Conservation (phyloP, 1,140 invertebrate species). For the Eupristina koningsbergeri region DNA sequence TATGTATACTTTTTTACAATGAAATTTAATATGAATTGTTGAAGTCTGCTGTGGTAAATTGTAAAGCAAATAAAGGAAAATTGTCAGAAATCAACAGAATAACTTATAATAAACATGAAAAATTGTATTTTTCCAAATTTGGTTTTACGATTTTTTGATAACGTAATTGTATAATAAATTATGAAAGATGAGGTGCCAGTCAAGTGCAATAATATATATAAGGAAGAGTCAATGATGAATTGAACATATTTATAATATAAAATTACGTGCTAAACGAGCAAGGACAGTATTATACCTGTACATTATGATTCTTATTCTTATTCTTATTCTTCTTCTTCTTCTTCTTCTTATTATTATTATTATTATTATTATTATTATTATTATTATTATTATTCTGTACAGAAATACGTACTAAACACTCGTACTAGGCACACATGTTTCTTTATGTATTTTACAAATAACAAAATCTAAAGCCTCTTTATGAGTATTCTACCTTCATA, state of each 20-base stretch:
- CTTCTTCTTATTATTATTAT: too few species aligned
- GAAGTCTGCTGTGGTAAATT: constrained; percentile 64
- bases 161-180: constrained; percentile 16
- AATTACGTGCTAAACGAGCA: constrained; percentile 54
- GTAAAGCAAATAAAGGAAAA: too few species aligned
- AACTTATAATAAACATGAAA: neutral
- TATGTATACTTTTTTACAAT: neutral
- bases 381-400: neutral
- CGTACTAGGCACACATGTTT: constrained; percentile 27
- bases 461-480: constrained; percentile 34
- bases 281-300: constrained; percentile 40
- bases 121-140: constrained; percentile 1
- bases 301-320: too few species aligned
- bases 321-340: too few species aligned
- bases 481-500: constrained; percentile 9
- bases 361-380: too few species aligned
- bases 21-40: constrained; percentile 53
- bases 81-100: constrained; percentile 56
- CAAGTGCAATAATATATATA: constrained; percentile 58
- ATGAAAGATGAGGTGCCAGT: constrained; percentile 54
- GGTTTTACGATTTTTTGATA: constrained; percentile 18
- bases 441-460: constrained; percentile 37
- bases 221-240: constrained; percentile 44
- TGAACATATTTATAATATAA: constrained; percentile 59
- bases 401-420: constrained; percentile 4